phyloP scores from a whole-genome alignment of 1,140 invertebrate genomes.

The Ostrea edulis region DNA sequence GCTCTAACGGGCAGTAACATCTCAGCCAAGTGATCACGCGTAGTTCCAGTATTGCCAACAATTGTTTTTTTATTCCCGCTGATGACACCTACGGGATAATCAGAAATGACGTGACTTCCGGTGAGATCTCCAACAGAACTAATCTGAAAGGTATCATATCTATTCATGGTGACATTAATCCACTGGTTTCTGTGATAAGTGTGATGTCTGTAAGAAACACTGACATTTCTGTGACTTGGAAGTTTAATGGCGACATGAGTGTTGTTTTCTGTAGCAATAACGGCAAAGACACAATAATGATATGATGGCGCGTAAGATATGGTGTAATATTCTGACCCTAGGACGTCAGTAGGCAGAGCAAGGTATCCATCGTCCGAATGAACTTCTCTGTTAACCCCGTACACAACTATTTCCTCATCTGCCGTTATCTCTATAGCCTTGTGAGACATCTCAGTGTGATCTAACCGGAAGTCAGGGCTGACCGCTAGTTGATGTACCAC shows the following conservation, averaged over 20 bases:
- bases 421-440: no score
- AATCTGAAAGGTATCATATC: conserved; percentile 61
- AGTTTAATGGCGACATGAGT: conserved; percentile 57
- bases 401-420: no score
- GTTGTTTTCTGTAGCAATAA: conserved; percentile 48
- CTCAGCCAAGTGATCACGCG: conserved; percentile 67
- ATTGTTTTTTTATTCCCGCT: conserved; percentile 54
- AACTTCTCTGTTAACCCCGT: no score
- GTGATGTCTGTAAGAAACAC: conserved; percentile 46
- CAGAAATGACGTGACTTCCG: conserved; percentile 34
- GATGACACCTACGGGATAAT: conserved; percentile 42
- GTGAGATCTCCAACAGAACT: conserved; percentile 54
- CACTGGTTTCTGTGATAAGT: conserved; percentile 56
- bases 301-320: conserved; percentile 51
- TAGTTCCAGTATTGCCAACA: conserved; percentile 29
- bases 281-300: conserved; percentile 43
- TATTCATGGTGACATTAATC: conserved; percentile 51
- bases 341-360: no score
- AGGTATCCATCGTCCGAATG: no score
- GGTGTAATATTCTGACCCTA: no score
- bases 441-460: no score
- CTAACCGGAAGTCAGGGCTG: no score
- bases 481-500: background rate
- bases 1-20: conserved; percentile 61
- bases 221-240: background rate